phyloP scores from a whole-genome alignment of 2,888 invertebrate species.

The Stegana nigrithorax region DNA sequence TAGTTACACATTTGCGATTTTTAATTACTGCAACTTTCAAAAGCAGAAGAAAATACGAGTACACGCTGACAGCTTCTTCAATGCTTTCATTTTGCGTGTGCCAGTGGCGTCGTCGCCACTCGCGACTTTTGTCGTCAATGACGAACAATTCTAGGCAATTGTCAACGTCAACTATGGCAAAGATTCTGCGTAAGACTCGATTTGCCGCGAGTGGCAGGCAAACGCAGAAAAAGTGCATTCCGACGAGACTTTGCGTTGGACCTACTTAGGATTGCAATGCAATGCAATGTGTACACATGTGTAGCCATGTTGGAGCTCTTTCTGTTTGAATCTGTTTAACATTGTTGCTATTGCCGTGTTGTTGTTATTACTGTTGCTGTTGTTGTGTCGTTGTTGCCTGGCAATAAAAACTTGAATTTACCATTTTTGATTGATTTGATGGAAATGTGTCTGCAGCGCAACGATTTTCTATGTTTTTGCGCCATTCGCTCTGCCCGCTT shows the following conservation, averaged over 20 bases:
- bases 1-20: neutral
- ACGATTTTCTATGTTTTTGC: slow-evolving; percentile 38
- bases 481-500: slow-evolving; percentile 14
- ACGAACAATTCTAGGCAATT: slow-evolving; percentile 55
- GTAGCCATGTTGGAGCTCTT: slow-evolving; percentile 24
- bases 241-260: slow-evolving; percentile 49
- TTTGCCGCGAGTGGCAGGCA: neutral
- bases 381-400: slow-evolving; percentile 18
- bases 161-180: slow-evolving; percentile 48
- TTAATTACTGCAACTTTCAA: slow-evolving; percentile 44
- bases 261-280: slow-evolving; percentile 53
- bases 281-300: slow-evolving; percentile 1
- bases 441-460: slow-evolving; percentile 55
- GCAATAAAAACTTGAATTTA: slow-evolving; percentile 56
- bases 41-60: slow-evolving; percentile 36
- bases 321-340: slow-evolving; percentile 13
- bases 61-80: too few species aligned
- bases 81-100: slow-evolving; percentile 60
- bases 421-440: slow-evolving; percentile 65
- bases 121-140: neutral
- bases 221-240: slow-evolving; percentile 18
- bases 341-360: slow-evolving; percentile 30
- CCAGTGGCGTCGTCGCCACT: slow-evolving; percentile 14
- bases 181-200: neutral
- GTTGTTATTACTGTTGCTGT: slow-evolving; percentile 24